Base-by-base conservation (phyloP, 2,797 vertebrate species). In the Darevskia nairensis region DNA sequence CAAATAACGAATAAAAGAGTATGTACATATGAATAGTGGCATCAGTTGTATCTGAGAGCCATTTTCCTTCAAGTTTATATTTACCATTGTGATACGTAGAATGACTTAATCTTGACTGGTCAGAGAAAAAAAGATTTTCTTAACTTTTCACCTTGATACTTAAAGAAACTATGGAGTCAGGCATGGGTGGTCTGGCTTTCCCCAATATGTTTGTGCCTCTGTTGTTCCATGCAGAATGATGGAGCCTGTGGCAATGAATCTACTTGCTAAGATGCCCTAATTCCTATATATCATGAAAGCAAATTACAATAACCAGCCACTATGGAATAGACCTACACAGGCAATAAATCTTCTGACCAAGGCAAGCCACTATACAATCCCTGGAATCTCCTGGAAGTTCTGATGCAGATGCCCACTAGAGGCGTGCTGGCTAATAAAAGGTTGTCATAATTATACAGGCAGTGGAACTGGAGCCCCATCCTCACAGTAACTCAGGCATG, bases 231-330 rank as follows among this genome's bases (percentile, higher is more conserved):
- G 29, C 3, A 2, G 68, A 21, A 27, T 72, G 75, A 17, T 4
- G 11, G 29, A 2, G 21, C 76, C 46, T 8, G n/a, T 27, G 50
- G 35, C 66, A 61, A 44, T 46, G 69, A 61, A 79, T 27, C 82
- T 80, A 19, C 79, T 44, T 61, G 17, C 59, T 64, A 79, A 50
- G 80, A 10, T 5, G 59, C 39, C 76, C 59, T 82, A 84, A 88
- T 80, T 88, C 75, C 68, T 79, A 50, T 27, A 80, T 50, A 84
- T 39, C 64, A 72, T 72, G 66, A 84, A 74, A 74, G 21, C 59
- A 88, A 84, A 88, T 84, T 41, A 71, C 46, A 84, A 59, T 78
- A 69, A 77, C 80, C 81, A 74, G 50, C 64, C 66, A 64, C 68
- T 61, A 35, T 46, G 82, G 82, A 80, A 84, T 32, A 72, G 87